Base-by-base conservation (phyloP, 2,113 vertebrate species). In the Spilogale gracilis region DNA sequence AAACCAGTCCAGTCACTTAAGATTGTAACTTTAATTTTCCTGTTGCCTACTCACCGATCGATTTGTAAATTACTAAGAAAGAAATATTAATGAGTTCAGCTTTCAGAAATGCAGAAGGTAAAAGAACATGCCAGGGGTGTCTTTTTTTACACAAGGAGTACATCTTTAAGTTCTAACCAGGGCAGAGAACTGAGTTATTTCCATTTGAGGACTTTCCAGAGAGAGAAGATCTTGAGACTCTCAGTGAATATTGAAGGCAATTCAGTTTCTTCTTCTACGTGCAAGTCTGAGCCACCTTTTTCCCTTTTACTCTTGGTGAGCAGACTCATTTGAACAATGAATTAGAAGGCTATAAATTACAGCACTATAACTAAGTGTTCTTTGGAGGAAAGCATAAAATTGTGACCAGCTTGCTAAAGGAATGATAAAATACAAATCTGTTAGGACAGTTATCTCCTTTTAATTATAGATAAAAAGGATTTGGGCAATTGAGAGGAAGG, bases 31-130 rank as follows among this genome's bases (percentile, higher is more conserved):
- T 95, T 43, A 65, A 32, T 67, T 82, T 95, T 88, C 13, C 23
- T 81, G 1, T 92, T 81, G 71, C 32, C 58, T 93, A 65, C 13
- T 90, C 54, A n/a, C 78, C 87, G 32, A 73, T 56, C 76, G 18
- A 48, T 84, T 89, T 16, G 17, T 71, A 93, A 97, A 73, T 96
- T 89, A 87, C 13, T 92, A n/a, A 90, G n/a, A 86, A 87, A 92
- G 32, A 87, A 87, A 7, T 78, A 90, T 65, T 67, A 25, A 52
- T 90, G 74, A 84, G 76, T 82, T 97, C 9, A n/a, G 0, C 89
- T 91, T 97, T 93, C 45, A 79, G 18, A 96, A 92, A 43, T 91
- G 16, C 3, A 21, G 27, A 78, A 69, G 30, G 21, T 78, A 32
- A 83, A 20, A 38, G 32, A 84, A 63, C 23, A 63, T 84, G n/a